Percentiles rank a stretch among this genome's conserved stretches.
Conservation (phyloP, 2,797 vertebrate genomes). For the Vespertilio murinus region DNA sequence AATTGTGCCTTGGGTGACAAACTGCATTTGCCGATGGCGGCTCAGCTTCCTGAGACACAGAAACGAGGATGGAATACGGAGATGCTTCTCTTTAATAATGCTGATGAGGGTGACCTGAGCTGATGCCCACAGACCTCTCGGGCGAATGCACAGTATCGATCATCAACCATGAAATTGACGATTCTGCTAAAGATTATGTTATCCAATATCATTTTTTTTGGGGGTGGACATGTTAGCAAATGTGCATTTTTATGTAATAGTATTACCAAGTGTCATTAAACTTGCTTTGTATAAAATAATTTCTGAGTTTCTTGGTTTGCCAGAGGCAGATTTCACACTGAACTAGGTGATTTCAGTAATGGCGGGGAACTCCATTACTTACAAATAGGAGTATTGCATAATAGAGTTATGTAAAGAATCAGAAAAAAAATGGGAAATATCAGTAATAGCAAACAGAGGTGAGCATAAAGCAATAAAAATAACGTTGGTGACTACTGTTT, state of each 20-base stretch:
- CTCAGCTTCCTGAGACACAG: background rate
- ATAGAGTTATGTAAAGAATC: background rate
- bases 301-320: background rate
- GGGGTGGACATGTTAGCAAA: background rate
- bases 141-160: background rate
- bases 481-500: background rate
- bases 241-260: background rate
- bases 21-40: background rate
- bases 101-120: background rate
- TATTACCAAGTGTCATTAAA: background rate
- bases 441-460: background rate
- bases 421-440: background rate
- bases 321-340: background rate
- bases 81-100: background rate
- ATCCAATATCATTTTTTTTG: background rate
- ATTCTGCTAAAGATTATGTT: background rate
- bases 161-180: background rate
- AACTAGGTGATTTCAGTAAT: background rate
- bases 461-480: background rate
- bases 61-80: background rate
- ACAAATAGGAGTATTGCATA: background rate
- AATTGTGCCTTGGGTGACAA: background rate
- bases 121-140: background rate
- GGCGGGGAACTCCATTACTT: background rate
- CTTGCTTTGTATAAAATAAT: conserved; percentile 1